A percentile compares a stretch with the other conserved stretches of the same genome.
These are phyloP conservation scores for Catalaphyllia jardinei DNA, from an alignment of 64 coral and sea anemone genomes.

Conservation along the genomic window DNA sequence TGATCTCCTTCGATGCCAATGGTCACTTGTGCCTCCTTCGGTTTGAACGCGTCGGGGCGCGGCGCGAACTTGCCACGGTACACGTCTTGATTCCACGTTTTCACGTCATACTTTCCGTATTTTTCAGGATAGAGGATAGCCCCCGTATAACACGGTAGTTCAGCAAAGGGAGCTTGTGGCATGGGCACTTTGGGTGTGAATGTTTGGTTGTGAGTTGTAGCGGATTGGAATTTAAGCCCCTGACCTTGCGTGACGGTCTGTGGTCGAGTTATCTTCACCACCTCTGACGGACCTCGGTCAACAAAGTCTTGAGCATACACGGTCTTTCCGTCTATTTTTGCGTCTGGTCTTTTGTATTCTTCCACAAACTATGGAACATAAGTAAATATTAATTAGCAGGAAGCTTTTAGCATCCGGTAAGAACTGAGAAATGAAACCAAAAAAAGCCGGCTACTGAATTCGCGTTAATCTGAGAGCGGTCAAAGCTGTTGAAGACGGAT, in stretches of 20 bases:
- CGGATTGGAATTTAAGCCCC: conserved; percentile 70
- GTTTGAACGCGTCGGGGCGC: conserved; percentile 49
- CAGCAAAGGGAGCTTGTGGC: conserved; percentile 65
- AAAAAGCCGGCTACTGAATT: too few species aligned
- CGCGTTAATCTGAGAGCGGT: too few species aligned
- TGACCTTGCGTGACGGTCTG: conserved; percentile 55
- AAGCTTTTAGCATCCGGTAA: neutral
- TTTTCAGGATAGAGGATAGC: conserved; percentile 89
- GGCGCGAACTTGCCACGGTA: conserved; percentile 90
- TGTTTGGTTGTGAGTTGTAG: conserved; percentile 88
- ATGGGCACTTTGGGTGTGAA: conserved; percentile 73
- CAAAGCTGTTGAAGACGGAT: too few species aligned
- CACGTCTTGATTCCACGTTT: conserved; percentile 91
- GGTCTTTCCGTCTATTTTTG: conserved; percentile 84
- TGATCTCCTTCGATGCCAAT: conserved; percentile 94
- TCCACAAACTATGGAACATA: conserved; percentile 61
- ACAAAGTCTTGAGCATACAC: conserved; percentile 74
- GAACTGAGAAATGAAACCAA: too few species aligned
- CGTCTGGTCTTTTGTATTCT: conserved; percentile 54
- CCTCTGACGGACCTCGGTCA: conserved; percentile 54
- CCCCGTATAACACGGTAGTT: conserved; percentile 85
- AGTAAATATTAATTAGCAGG: neutral
- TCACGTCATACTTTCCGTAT: conserved; percentile 53
- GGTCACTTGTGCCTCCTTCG: conserved; percentile 54
- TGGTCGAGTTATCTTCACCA: conserved; percentile 79